Evolutionary conservation across 2,797 vertebrate species (phyloP).

Genomic region (Poeciliopsis infans): DNA sequence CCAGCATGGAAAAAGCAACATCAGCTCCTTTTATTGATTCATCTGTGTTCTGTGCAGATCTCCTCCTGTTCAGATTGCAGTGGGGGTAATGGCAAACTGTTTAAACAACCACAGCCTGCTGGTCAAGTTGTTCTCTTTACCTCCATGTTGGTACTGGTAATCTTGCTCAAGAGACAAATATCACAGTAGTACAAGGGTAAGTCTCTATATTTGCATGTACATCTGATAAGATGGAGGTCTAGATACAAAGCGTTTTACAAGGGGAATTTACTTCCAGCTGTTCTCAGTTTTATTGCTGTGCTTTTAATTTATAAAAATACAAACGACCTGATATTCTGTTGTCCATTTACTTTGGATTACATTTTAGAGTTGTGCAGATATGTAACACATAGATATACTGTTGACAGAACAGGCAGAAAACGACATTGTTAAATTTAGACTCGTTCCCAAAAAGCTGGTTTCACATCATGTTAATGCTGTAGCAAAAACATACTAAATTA

Average conservation of each 20-base stretch:
- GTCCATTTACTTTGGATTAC: not conserved
- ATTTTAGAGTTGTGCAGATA: not conserved
- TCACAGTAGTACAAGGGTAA: not conserved
- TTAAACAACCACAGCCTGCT: not conserved
- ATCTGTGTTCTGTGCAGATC: not conserved
- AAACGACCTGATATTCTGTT: not conserved
- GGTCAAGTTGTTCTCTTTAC: not conserved
- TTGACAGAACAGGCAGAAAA: not conserved
- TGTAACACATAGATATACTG: not conserved
- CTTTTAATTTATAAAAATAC: not conserved
- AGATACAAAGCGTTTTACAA: not conserved
- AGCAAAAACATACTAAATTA: slow-evolving; percentile 11
- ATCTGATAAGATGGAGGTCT: not conserved
- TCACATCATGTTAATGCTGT: slow-evolving; percentile 15
- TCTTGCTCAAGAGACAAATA: slow-evolving; percentile 1
- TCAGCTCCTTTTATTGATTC: not conserved
- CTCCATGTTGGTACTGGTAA: not conserved
- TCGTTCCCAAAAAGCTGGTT: slow-evolving; percentile 7
- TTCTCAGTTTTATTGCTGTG: not conserved
- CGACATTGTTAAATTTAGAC: not conserved
- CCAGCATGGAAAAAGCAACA: not conserved
- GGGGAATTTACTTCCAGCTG: not conserved
- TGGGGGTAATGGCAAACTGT: not conserved
- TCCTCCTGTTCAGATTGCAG: not conserved
- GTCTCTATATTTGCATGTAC: not conserved